Conservation (phyloP, 2,797 vertebrate genomes). For the Poeciliopsis turneri region DNA sequence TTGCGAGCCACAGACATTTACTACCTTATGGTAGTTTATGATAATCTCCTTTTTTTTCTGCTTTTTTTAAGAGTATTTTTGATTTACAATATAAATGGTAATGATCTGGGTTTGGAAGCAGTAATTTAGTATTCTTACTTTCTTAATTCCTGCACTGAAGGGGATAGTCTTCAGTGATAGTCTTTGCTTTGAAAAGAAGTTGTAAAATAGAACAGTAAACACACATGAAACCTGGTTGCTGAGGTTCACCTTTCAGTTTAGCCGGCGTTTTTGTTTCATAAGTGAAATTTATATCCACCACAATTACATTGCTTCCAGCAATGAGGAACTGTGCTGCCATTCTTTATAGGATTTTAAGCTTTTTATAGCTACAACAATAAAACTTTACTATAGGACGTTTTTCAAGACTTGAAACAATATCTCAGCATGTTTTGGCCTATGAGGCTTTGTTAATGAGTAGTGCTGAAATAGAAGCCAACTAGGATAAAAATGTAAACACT, state of each 20-base stretch:
- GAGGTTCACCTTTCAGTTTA: neutral
- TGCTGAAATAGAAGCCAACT: neutral
- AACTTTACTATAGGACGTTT: neutral
- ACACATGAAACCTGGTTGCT: neutral
- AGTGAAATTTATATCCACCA: neutral
- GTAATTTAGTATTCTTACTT: neutral
- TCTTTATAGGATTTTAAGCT: neutral
- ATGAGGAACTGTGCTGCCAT: neutral
- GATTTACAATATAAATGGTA: neutral
- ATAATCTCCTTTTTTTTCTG: neutral
- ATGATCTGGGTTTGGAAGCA: neutral
- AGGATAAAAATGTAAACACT: conserved; percentile 7
- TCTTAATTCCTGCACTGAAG: neutral
- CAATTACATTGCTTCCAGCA: neutral
- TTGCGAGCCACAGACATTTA: neutral
- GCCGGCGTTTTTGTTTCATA: neutral
- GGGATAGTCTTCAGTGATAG: neutral
- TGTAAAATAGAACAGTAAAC: neutral
- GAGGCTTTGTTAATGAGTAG: neutral
- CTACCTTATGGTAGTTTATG: no score
- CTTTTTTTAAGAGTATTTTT: neutral
- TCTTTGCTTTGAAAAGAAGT: neutral
- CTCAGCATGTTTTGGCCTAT: neutral
- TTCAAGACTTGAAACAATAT: neutral
- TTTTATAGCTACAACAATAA: neutral